A percentile compares a stretch with the other conserved stretches of the same genome.
phyloP scores from a whole-genome alignment of 2,888 invertebrate species.

The Limnephilus lunatus region DNA sequence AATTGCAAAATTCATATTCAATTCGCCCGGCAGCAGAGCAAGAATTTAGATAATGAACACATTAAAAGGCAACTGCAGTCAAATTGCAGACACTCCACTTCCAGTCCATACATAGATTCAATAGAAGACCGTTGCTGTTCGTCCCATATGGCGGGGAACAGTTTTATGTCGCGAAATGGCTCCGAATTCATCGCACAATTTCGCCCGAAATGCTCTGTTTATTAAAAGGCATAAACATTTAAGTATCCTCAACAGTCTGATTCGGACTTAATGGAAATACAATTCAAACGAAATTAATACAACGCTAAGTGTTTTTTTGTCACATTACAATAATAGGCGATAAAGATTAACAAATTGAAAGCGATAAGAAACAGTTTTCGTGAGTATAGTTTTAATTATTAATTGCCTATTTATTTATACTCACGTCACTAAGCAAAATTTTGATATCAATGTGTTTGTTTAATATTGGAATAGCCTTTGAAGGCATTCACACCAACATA shows the following conservation, averaged over 20 bases:
- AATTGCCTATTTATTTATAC: no score
- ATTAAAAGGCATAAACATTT: constrained; percentile 2
- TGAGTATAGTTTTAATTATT: not conserved
- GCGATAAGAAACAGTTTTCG: not conserved
- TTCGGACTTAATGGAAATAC: not conserved
- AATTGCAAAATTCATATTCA: constrained; percentile 30
- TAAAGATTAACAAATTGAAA: not conserved
- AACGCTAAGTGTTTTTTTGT: not conserved
- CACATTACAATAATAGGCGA: not conserved
- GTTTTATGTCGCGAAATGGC: constrained; percentile 2
- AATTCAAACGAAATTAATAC: not conserved
- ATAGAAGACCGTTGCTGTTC: not conserved
- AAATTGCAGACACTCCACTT: constrained; percentile 20
- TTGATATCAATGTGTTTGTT: no score
- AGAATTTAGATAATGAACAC: constrained; percentile 42
- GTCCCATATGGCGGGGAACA: constrained; percentile 2
- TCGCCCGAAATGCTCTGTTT: not conserved
- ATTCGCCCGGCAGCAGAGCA: constrained; percentile 25
- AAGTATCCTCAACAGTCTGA: not conserved
- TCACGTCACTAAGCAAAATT: no score
- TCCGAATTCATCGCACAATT: not conserved
- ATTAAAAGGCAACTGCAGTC: constrained; percentile 38
- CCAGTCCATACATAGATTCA: not conserved
- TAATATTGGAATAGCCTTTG: no score
- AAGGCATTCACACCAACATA: no score